These are phyloP conservation scores for Gavialis gangeticus DNA, from an alignment of 2,113 vertebrate species.

Conservation along the genomic window DNA sequence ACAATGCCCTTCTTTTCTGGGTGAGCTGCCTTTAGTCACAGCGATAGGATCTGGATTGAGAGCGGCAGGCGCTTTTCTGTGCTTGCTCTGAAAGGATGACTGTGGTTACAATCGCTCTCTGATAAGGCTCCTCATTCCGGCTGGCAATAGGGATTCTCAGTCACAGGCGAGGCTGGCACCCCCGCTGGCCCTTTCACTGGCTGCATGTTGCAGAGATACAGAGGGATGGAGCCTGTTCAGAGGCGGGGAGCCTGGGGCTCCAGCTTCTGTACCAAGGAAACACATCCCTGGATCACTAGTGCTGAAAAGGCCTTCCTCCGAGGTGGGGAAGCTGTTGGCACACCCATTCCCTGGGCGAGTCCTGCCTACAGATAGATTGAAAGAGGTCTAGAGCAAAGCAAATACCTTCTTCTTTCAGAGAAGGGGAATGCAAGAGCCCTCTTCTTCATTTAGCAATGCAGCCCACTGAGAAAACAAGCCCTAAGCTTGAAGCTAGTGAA, in stretches of 20 bases:
- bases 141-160: not conserved
- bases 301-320: not conserved
- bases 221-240: not conserved
- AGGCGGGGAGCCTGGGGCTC: not conserved
- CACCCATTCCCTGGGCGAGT: not conserved
- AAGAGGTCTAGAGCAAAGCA: not conserved
- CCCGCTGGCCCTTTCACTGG: not conserved
- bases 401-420: not conserved
- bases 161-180: not conserved
- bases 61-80: not conserved
- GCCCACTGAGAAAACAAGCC: not conserved
- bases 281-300: not conserved
- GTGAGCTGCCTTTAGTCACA: accelerated
- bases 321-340: not conserved
- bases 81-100: not conserved
- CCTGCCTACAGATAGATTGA: not conserved
- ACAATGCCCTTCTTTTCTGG: slow-evolving; percentile 40
- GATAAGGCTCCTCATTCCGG: not conserved
- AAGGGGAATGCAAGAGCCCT: not conserved
- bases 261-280: not conserved
- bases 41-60: not conserved
- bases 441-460: not conserved
- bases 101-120: not conserved
- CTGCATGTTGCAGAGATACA: not conserved
- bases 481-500: not conserved